Percentiles rank a stretch among this genome's conserved stretches.
Evolutionary conservation across 1,140 invertebrate genomes (phyloP).

Genomic region (Hyles vespertilio): DNA sequence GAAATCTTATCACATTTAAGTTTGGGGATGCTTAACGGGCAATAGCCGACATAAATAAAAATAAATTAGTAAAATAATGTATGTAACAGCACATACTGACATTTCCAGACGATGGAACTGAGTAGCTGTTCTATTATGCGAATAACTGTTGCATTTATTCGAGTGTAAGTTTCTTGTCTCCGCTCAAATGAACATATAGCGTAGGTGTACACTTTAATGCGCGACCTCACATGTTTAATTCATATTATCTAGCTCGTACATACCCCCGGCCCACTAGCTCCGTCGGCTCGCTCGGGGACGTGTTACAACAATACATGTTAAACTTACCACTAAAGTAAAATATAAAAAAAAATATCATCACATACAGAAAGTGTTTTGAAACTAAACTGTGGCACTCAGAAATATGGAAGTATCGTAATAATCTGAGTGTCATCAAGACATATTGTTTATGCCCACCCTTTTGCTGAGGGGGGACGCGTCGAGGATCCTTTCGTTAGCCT

Average conservation of each 20-base stretch:
- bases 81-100: constrained; percentile 44
- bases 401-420: constrained; percentile 39
- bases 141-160: constrained; percentile 62
- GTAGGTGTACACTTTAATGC: constrained; percentile 59
- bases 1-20: constrained; percentile 63
- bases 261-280: constrained; percentile 13
- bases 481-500: constrained; percentile 75
- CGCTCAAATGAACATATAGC: constrained; percentile 67
- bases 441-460: constrained; percentile 57
- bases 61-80: constrained; percentile 33
- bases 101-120: constrained; percentile 50
- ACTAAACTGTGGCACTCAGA: constrained; percentile 66
- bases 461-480: constrained; percentile 69
- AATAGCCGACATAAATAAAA: constrained; percentile 64
- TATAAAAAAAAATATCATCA: constrained; percentile 59
- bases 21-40: constrained; percentile 54
- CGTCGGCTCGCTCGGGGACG: constrained; percentile 8
- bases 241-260: constrained; percentile 52
- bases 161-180: constrained; percentile 53
- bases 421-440: constrained; percentile 62
- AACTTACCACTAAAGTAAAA: constrained; percentile 45
- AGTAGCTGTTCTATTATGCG: constrained; percentile 55
- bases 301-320: constrained; percentile 27
- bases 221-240: constrained; percentile 49
- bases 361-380: constrained; percentile 55